phyloP scores from a whole-genome alignment of 2,888 invertebrate species.

The Hydrotaea cyrtoneurina region DNA sequence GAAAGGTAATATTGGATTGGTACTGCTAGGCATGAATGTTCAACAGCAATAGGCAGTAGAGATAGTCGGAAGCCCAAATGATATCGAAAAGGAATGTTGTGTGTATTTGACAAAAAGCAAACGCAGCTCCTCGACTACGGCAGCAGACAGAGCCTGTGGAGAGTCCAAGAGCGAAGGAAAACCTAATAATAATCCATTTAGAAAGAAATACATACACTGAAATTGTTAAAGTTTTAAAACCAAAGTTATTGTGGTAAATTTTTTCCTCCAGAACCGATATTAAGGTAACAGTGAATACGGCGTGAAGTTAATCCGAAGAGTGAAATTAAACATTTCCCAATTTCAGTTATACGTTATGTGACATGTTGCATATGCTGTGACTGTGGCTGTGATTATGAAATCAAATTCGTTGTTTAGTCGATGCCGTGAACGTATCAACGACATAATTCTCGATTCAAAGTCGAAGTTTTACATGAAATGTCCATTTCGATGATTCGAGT shows the following conservation, averaged over 20 bases:
- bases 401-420: not conserved
- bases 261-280: not conserved
- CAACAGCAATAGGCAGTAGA: constrained; percentile 58
- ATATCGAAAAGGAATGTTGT: not conserved
- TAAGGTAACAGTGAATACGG: not conserved
- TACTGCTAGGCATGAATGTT: not conserved
- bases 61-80: constrained; percentile 62
- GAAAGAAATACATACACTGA: not conserved
- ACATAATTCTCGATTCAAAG: not conserved
- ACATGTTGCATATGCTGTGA: not conserved
- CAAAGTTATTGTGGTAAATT: not conserved
- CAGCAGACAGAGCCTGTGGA: too few species aligned
- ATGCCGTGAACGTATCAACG: not conserved
- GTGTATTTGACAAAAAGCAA: not conserved
- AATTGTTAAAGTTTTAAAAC: not conserved
- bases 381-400: constrained; percentile 23
- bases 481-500: constrained; percentile 79
- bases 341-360: not conserved
- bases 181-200: not conserved
- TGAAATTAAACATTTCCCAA: not conserved
- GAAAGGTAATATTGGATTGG: constrained; percentile 5
- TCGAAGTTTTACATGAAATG: constrained; percentile 72
- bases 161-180: not conserved
- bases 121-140: not conserved
- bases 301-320: not conserved